Evolutionary conservation across 2,113 vertebrate species (phyloP).

Genomic region (Cebus imitator): DNA sequence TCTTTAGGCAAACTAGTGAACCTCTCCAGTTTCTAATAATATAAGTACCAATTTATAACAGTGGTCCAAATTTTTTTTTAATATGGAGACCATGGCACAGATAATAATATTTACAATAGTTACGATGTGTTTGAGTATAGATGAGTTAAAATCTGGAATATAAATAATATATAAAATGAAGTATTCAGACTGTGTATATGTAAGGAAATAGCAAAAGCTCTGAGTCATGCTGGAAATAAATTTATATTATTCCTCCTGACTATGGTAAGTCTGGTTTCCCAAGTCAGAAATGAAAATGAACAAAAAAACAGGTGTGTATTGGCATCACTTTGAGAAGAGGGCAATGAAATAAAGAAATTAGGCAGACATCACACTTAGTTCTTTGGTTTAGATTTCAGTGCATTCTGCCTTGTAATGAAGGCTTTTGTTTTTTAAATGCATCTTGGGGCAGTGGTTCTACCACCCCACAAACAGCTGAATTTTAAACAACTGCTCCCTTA

Average conservation of each 20-base stretch:
- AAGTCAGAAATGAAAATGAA: not conserved
- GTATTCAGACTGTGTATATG: not conserved
- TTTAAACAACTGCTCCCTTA: not conserved
- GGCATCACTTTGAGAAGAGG: not conserved
- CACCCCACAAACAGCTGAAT: not conserved
- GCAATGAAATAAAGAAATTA: not conserved
- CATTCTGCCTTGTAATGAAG: not conserved
- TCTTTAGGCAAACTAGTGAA: not conserved
- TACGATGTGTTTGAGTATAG: not conserved
- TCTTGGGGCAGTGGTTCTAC: not conserved
- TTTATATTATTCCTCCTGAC: not conserved
- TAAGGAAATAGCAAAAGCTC: not conserved
- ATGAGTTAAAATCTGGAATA: not conserved
- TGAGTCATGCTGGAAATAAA: not conserved
- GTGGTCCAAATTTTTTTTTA: not conserved
- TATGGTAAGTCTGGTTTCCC: not conserved
- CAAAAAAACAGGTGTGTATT: not conserved
- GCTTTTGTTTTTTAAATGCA: not conserved
- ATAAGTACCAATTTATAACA: not conserved
- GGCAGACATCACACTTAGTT: not conserved
- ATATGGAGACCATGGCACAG: not conserved
- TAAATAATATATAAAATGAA: not conserved
- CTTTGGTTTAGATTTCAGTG: not conserved
- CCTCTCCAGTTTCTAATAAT: not conserved
- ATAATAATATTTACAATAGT: not conserved